phyloP scores from a whole-genome alignment of 2,113 vertebrate species.

The Uria lomvia region DNA sequence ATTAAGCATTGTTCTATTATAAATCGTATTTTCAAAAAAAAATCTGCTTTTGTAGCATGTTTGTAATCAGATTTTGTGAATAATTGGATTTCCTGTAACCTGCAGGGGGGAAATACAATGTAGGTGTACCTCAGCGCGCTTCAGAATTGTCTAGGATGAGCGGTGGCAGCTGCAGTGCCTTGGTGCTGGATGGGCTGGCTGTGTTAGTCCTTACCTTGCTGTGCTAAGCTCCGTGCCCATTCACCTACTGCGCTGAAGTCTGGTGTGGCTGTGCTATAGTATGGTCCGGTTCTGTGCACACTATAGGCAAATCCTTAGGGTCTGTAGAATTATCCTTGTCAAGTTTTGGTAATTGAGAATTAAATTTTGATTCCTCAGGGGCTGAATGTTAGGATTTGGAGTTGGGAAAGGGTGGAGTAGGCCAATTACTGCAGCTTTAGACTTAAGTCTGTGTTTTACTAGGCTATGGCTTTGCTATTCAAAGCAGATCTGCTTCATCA shows the following conservation, averaged over 20 bases:
- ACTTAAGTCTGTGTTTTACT: neutral
- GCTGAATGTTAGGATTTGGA: neutral
- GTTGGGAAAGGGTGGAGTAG: neutral
- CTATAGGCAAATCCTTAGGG: neutral
- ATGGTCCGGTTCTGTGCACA: neutral
- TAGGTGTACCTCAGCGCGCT: neutral
- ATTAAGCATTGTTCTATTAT: neutral
- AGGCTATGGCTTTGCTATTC: neutral
- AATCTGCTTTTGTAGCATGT: neutral
- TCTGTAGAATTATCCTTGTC: neutral
- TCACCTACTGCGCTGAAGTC: neutral
- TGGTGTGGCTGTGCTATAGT: neutral
- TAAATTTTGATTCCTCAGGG: neutral
- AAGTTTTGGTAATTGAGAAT: neutral
- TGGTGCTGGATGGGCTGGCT: rapidly evolving
- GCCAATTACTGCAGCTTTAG: neutral
- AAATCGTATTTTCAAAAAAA: neutral
- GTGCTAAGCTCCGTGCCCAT: rapidly evolving
- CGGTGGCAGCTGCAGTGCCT: too few species aligned
- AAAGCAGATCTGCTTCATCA: neutral
- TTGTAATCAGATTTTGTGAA: neutral
- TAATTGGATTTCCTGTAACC: neutral
- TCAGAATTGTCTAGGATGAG: neutral
- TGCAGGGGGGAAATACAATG: neutral
- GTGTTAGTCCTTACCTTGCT: neutral